phyloP scores from a whole-genome alignment of 2,113 vertebrate species.

The Phrynocephalus versicolor region DNA sequence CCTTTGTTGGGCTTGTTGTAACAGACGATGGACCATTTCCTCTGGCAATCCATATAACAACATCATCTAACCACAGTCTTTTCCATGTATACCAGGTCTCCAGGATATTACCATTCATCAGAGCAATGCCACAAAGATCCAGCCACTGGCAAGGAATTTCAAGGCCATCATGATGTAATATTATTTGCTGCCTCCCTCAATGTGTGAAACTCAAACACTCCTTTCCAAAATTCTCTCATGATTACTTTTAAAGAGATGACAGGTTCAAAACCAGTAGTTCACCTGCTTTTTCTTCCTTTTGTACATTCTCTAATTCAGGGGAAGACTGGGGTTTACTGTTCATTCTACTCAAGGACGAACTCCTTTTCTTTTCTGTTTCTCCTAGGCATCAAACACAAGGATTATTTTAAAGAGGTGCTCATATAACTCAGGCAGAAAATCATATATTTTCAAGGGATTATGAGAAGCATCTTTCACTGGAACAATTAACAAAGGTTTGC shows the following conservation, averaged over 20 bases:
- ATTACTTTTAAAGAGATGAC: conserved; percentile 30
- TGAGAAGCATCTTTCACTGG: conserved; percentile 18
- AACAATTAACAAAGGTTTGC: not conserved
- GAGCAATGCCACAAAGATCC: not conserved
- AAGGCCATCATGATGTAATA: not conserved
- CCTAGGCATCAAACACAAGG: conserved; percentile 78
- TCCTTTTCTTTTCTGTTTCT: conserved; percentile 83
- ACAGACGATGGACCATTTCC: too few relatives aligned
- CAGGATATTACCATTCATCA: not conserved
- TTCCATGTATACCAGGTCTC: conserved; percentile 22
- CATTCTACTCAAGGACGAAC: conserved; percentile 86
- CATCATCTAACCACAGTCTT: conserved; percentile 17
- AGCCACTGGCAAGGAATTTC: not conserved
- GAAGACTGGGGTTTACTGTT: conserved; percentile 76
- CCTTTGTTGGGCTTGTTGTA: too few relatives aligned
- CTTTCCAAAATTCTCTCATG: not conserved
- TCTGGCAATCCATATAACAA: not conserved
- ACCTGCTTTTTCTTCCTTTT: conserved; percentile 84
- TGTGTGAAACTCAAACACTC: not conserved
- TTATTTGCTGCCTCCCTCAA: conserved; percentile 5
- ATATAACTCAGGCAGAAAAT: not conserved
- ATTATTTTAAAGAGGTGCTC: conserved; percentile 34
- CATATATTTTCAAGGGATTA: not conserved
- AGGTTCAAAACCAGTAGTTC: conserved; percentile 67
- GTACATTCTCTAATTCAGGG: conserved; percentile 78